A percentile compares a stretch with the other conserved stretches of the same genome.
Evolutionary conservation across 2,797 vertebrate species (phyloP).

Genomic region (Hippoglossus hippoglossus): DNA sequence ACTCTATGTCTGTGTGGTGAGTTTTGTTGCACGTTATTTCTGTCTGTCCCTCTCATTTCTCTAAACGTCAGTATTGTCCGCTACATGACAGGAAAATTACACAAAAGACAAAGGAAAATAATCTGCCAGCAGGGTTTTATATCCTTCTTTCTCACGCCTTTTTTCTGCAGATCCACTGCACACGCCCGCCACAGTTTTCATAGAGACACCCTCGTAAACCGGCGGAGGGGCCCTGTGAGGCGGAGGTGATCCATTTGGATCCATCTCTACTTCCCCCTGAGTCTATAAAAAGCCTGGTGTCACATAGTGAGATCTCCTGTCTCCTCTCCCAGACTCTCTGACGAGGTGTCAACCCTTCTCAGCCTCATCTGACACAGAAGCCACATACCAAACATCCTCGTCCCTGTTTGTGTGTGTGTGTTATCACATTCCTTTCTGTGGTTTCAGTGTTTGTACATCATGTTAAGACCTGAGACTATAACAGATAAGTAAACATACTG

Average conservation of each 20-base stretch:
- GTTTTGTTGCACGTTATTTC: not conserved
- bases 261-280: conserved; percentile 59
- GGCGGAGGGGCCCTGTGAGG: conserved; percentile 46
- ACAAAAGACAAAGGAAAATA: too few relatives aligned
- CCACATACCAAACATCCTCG: conserved; percentile 82
- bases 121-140: not conserved
- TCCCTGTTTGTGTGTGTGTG: conserved; percentile 75
- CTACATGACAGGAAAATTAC: not conserved
- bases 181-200: conserved; percentile 22
- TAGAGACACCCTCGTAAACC: conserved; percentile 8
- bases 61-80: not conserved
- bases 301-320: conserved; percentile 73
- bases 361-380: conserved; percentile 73
- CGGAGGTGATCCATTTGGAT: conserved; percentile 63
- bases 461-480: conserved; percentile 17
- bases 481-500: conserved; percentile 13
- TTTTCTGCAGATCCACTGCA: not conserved
- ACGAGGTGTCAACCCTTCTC: conserved; percentile 82
- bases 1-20: not conserved
- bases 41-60: not conserved
- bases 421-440: conserved; percentile 62
- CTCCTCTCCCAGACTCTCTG: conserved; percentile 73
- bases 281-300: conserved; percentile 78
- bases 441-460: conserved; percentile 54
- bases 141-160: not conserved